Evolutionary conservation across 2,888 invertebrate genomes (phyloP).

Genomic region (Scaeva pyrastri): DNA sequence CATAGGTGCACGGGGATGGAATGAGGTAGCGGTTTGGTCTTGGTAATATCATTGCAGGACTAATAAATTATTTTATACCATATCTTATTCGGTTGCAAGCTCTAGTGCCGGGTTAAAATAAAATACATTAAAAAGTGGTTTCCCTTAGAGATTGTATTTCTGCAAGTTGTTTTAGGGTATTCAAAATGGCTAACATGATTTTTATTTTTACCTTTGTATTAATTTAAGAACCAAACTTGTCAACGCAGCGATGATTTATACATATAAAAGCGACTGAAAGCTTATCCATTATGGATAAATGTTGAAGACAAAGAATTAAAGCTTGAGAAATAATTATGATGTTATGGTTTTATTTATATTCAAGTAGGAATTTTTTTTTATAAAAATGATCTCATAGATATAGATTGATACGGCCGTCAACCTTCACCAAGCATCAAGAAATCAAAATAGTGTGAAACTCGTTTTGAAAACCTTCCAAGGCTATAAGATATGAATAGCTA

Average conservation of each 20-base stretch:
- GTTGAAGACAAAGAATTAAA: not conserved
- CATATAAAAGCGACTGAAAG: not conserved
- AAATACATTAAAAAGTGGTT: constrained; percentile 14
- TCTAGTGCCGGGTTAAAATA: not conserved
- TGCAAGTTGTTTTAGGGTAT: constrained; percentile 18
- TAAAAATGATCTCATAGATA: too few relatives aligned
- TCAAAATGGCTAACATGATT: constrained; percentile 10
- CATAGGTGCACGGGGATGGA: constrained; percentile 1
- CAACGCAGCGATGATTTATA: not conserved
- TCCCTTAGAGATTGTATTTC: constrained; percentile 16
- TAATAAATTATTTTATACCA: constrained; percentile 33
- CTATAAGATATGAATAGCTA: too few relatives aligned
- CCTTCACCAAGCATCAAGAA: too few relatives aligned
- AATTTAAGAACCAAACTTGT: not conserved
- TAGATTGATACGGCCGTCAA: too few relatives aligned
- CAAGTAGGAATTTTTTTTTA: too few relatives aligned
- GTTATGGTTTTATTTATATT: not conserved
- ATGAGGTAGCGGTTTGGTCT: not conserved
- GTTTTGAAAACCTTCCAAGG: too few relatives aligned
- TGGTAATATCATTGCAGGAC: constrained; percentile 34
- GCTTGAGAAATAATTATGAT: not conserved
- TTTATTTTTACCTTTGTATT: not conserved
- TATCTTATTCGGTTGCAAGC: not conserved
- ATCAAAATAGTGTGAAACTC: too few relatives aligned
- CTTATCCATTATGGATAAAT: not conserved